Evolutionary conservation across 1,140 invertebrate species (phyloP).

Genomic region (Carposina sasakii): DNA sequence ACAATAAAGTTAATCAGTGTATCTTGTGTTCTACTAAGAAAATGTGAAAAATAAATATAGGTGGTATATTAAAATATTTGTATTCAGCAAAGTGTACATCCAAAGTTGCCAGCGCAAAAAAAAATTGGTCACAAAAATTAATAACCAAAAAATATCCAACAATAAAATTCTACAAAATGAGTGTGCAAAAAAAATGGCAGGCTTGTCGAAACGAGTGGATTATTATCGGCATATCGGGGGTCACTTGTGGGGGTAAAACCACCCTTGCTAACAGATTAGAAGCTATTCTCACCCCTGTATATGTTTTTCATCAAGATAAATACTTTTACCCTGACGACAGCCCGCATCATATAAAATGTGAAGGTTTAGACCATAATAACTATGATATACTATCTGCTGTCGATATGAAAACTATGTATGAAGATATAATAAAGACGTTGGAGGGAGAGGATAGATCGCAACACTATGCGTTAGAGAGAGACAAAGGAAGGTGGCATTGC

Average conservation of each 20-base stretch:
- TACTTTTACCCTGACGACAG: conserved; percentile 83
- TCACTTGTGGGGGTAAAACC: conserved; percentile 88
- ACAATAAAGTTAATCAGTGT: too few species aligned
- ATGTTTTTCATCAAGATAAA: conserved; percentile 81
- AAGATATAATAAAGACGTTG: conserved; percentile 70
- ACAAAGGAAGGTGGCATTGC: conserved; percentile 21
- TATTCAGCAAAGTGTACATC: too few species aligned
- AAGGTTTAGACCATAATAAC: conserved; percentile 82
- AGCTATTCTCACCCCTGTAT: conserved; percentile 69
- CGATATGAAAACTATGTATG: conserved; percentile 82
- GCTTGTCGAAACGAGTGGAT: conserved; percentile 75
- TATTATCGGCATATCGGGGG: conserved; percentile 82
- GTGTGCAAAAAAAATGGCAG: too few species aligned
- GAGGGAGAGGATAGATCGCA: conserved; percentile 36
- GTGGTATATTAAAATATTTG: too few species aligned
- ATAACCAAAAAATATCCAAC: too few species aligned
- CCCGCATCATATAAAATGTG: conserved; percentile 77
- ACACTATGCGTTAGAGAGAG: conserved; percentile 7
- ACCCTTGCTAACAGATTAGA: conserved; percentile 76
- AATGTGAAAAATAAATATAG: too few species aligned
- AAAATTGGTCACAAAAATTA: too few species aligned
- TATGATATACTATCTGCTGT: conserved; percentile 83
- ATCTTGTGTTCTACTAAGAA: too few species aligned
- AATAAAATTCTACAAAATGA: too few species aligned
- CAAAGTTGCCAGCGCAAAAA: too few species aligned